Evolutionary conservation across 1,140 invertebrate genomes (phyloP).

Genomic region (Monochamus saltuarius): DNA sequence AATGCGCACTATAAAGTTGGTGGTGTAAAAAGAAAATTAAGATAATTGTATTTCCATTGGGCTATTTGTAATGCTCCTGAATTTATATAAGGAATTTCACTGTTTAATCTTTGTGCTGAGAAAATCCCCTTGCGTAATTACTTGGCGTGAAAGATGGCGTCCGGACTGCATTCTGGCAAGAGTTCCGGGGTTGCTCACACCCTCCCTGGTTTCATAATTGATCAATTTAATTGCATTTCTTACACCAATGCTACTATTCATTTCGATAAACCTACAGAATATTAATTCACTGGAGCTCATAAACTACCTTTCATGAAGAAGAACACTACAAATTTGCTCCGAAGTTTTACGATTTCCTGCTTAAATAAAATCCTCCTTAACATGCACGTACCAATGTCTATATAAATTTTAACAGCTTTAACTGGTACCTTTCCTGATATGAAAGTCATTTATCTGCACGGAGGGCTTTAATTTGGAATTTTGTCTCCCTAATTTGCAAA

Average conservation of each 20-base stretch:
- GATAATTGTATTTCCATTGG: constrained; percentile 47
- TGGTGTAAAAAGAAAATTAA: constrained; percentile 41
- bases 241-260: constrained; percentile 22
- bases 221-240: constrained; percentile 37
- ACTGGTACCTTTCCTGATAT: too few species aligned
- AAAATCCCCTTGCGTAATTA: constrained; percentile 47
- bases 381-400: too few species aligned
- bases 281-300: neutral
- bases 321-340: too few species aligned
- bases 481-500: too few species aligned
- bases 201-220: constrained; percentile 30
- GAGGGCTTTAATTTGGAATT: too few species aligned
- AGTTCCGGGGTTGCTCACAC: constrained; percentile 20
- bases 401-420: too few species aligned
- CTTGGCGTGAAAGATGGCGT: constrained; percentile 42
- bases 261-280: constrained; percentile 16
- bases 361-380: too few species aligned
- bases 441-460: too few species aligned
- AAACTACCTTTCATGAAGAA: too few species aligned
- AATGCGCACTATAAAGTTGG: too few species aligned
- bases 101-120: constrained; percentile 44
- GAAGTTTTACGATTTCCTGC: too few species aligned
- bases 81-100: constrained; percentile 46
- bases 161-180: constrained; percentile 33
- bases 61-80: constrained; percentile 42